A percentile compares a stretch with the other conserved stretches of the same genome.
These are phyloP conservation scores for Sebastes miniatus DNA, from an alignment of 2,797 vertebrate genomes.

Conservation along the genomic window DNA sequence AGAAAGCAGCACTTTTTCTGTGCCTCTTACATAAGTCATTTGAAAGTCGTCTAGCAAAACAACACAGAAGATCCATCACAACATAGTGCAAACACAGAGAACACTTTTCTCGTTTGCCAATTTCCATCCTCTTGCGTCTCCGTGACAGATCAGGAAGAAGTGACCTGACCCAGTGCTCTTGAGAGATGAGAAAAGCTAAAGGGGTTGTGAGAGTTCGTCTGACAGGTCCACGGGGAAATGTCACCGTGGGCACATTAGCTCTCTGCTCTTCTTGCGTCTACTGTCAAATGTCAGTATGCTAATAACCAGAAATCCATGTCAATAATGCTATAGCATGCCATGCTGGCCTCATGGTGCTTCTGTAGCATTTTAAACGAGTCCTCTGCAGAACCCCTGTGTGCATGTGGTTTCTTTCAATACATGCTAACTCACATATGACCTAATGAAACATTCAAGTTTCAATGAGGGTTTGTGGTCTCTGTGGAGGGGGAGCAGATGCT, in stretches of 20 bases:
- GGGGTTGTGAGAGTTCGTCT: conserved; percentile 57
- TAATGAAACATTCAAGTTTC: conserved; percentile 69
- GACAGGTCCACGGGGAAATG: conserved; percentile 54
- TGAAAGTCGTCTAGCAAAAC: conserved; percentile 6
- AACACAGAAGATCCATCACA: neutral
- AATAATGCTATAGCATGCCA: conserved; percentile 26
- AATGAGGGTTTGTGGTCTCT: conserved; percentile 48
- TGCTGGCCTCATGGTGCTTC: neutral
- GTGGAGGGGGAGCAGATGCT: conserved; percentile 59
- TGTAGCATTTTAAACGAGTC: conserved; percentile 15
- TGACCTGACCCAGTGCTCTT: conserved; percentile 47
- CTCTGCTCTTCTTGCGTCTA: conserved; percentile 37
- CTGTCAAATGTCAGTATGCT: conserved; percentile 67
- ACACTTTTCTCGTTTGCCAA: conserved; percentile 32
- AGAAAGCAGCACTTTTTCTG: neutral
- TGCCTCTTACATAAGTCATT: neutral
- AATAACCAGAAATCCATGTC: conserved; percentile 54
- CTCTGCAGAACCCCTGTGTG: conserved; percentile 5
- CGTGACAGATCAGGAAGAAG: conserved; percentile 46
- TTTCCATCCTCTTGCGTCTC: conserved; percentile 37
- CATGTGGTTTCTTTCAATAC: conserved; percentile 20
- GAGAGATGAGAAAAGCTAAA: conserved; percentile 60
- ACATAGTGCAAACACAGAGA: neutral
- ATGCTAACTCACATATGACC: conserved; percentile 40
- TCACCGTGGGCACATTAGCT: conserved; percentile 56